These are phyloP conservation scores for Poecilus cupreus DNA, from an alignment of 2,888 invertebrate genomes.

Conservation along the genomic window DNA sequence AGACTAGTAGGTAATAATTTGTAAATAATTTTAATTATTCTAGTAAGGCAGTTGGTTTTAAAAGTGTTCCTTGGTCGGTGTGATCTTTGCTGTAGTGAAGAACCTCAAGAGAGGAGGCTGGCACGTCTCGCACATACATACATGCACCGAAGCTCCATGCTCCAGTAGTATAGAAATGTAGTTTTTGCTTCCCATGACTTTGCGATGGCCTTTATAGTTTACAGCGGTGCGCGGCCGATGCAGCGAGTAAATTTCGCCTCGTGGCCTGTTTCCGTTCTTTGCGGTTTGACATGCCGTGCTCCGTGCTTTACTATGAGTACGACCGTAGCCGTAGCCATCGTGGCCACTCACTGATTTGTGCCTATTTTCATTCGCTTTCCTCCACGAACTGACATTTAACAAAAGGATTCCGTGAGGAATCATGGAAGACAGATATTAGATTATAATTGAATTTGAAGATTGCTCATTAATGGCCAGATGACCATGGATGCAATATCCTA, in stretches of 20 bases:
- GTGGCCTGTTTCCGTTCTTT: slow-evolving; percentile 39
- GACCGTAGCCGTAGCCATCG: not conserved
- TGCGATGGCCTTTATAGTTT: slow-evolving; percentile 59
- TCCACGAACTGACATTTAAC: too few relatives aligned
- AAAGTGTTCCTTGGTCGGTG: too few relatives aligned
- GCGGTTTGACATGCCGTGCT: slow-evolving; percentile 3
- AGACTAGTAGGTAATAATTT: too few relatives aligned
- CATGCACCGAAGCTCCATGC: slow-evolving; percentile 11
- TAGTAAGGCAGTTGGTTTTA: too few relatives aligned
- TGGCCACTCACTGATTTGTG: not conserved
- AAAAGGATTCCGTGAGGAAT: too few relatives aligned
- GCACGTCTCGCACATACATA: slow-evolving; percentile 18
- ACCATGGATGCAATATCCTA: too few relatives aligned
- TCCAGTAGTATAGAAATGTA: slow-evolving; percentile 53
- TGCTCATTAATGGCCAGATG: too few relatives aligned
- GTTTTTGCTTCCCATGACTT: slow-evolving; percentile 59
- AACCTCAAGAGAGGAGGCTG: not conserved
- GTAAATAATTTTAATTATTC: too few relatives aligned
- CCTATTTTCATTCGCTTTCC: not conserved
- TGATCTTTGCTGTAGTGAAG: too few relatives aligned
- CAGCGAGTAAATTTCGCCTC: slow-evolving; percentile 47
- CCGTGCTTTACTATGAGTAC: not conserved
- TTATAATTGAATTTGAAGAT: too few relatives aligned
- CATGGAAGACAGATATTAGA: too few relatives aligned
- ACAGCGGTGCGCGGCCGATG: slow-evolving; percentile 39